A percentile compares a stretch with the other conserved stretches of the same genome.
These are phyloP conservation scores for Lytechinus pictus DNA, from an alignment of 35 echinoderm and acorn worm species.

Conservation along the genomic window DNA sequence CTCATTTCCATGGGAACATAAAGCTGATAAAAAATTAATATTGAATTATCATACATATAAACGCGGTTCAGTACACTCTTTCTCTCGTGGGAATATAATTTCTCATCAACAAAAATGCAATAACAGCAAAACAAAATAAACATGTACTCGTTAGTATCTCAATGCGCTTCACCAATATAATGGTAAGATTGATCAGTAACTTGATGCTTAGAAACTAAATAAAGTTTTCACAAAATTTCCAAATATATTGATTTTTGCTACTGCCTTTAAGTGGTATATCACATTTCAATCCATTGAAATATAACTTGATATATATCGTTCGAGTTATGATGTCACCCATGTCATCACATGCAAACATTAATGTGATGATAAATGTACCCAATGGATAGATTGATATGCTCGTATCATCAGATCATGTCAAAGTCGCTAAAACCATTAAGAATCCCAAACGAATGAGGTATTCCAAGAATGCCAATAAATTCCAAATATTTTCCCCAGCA, in stretches of 20 bases:
- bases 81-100: not conserved
- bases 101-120: not conserved
- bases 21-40: too few relatives aligned
- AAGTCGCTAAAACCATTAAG: not conserved
- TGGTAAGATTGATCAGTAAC: too few relatives aligned
- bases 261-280: not conserved
- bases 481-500: not conserved
- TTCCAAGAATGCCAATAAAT: constrained; percentile 5
- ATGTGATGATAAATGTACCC: not conserved
- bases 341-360: not conserved
- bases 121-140: too few relatives aligned
- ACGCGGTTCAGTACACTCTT: not conserved
- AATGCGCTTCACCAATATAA: too few relatives aligned
- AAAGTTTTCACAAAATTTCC: not conserved
- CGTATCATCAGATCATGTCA: not conserved
- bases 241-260: not conserved
- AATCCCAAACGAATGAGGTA: not conserved
- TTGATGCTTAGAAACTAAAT: too few relatives aligned
- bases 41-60: too few relatives aligned
- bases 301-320: not conserved
- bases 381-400: not conserved
- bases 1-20: too few relatives aligned
- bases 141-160: too few relatives aligned
- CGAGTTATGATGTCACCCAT: not conserved
- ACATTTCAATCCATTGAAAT: not conserved